Evolutionary conservation across 1,140 invertebrate genomes (phyloP).

Genomic region (Pseudoatta argentina): DNA sequence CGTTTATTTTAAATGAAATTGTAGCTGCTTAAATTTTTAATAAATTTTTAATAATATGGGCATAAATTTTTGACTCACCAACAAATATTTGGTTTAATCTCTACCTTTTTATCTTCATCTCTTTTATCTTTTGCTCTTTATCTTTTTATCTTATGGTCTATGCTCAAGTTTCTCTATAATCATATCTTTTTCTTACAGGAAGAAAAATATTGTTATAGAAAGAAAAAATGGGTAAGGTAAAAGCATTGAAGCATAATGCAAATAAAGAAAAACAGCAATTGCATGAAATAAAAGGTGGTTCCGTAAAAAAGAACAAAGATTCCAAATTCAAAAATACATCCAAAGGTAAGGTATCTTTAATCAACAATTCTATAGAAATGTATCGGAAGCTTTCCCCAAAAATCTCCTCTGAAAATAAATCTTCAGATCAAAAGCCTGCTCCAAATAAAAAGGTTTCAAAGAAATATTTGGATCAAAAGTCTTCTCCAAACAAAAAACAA

Average conservation of each 20-base stretch:
- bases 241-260: not conserved
- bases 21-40: too few relatives aligned
- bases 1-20: too few relatives aligned
- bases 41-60: too few relatives aligned
- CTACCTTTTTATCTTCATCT: not conserved
- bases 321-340: slow-evolving; percentile 75
- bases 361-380: slow-evolving; percentile 47
- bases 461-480: too few relatives aligned
- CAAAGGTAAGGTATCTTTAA: slow-evolving; percentile 62
- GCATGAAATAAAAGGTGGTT: slow-evolving; percentile 24
- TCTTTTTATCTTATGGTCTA: not conserved
- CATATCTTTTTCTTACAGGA: not conserved
- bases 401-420: too few relatives aligned
- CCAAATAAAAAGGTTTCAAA: too few relatives aligned
- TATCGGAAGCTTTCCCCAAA: not conserved
- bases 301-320: slow-evolving; percentile 60
- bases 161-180: not conserved
- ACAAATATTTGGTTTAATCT: not conserved
- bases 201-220: not conserved
- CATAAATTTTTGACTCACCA: too few relatives aligned
- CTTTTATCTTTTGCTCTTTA: not conserved
- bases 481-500: not conserved
- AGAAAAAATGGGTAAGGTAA: slow-evolving; percentile 51
- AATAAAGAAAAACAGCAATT: not conserved
- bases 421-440: too few relatives aligned